Conservation (phyloP, 2,113 vertebrate species). For the Oenanthe oenanthe region DNA sequence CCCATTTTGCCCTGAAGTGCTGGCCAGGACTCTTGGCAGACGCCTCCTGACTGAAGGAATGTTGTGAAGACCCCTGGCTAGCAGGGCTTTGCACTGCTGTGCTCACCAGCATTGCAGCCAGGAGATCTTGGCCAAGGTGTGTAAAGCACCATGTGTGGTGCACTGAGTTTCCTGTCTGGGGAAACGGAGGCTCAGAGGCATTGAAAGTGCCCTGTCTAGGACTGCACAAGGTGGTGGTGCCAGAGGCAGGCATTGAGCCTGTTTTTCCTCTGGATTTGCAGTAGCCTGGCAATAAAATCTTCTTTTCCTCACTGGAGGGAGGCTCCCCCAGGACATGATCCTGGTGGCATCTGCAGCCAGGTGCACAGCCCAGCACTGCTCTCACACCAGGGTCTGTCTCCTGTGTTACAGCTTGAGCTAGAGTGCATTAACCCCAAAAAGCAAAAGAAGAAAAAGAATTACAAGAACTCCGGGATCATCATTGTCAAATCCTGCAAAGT, state of each 20-base stretch:
- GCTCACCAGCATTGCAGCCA: not conserved
- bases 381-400: not conserved
- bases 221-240: not conserved
- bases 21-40: not conserved
- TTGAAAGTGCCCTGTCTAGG: not conserved
- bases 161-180: not conserved
- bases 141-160: not conserved
- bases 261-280: not conserved
- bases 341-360: not conserved
- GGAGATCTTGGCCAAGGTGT: not conserved
- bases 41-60: not conserved
- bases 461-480: slow-evolving; percentile 95
- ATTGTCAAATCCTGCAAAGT: slow-evolving; percentile 94
- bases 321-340: not conserved
- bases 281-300: not conserved
- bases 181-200: not conserved
- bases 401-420: slow-evolving; percentile 85
- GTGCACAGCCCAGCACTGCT: not conserved
- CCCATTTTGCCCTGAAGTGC: rapidly evolving
- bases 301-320: not conserved
- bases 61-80: not conserved
- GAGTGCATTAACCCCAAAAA: slow-evolving; percentile 99
- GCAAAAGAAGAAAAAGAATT: slow-evolving; percentile 97
- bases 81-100: not conserved
- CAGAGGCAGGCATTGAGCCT: not conserved